Base-by-base conservation (phyloP, 2,888 invertebrate species). In the Timema cristinae region DNA sequence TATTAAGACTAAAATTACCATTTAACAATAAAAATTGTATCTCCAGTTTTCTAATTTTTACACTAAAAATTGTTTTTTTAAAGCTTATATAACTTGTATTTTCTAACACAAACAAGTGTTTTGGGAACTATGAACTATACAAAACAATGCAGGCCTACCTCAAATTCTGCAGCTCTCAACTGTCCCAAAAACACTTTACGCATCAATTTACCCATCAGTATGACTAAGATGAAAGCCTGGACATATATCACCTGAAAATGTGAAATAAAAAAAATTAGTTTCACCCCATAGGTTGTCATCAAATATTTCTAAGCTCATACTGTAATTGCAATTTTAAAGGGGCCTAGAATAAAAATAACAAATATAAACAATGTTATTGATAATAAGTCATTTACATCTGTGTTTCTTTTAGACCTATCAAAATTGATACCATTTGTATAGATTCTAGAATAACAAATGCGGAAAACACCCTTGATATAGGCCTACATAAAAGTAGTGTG, bases 131-230 rank as follows among this genome's bases (percentile, higher is more conserved):
- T 32, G 32, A 2, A 32, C 4, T 32, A 32, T 32, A 32, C 4
- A 32, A 32, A 32, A 32, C 6, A 52, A 11, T 16, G 8, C n/a
- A 59, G 10, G 71, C 78, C 80, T 85, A 95, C 95, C 89, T 98
- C 98, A 83, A 97, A 93, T 86, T 98, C 98, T 66, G 97, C 96
- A 72, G 97, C 92, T 78, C 98, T 87, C 70, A 98, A 84, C 79
- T 95, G 95, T 52, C 98, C 98, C 85, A 98, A 95, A 85, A 98
- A 98, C 81, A 94, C 89, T 85, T 94, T 96, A 79, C 95, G 88
- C 85, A 97, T 89, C 75, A 98, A 85, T 85, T 97, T 97, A 69
- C 97, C 97, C 82, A 93, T 87, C 81, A 98, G 87, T 80, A 97
- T 88, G 68, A 98, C 97, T 82, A 97, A 87, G 75, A 98, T 94